Evolutionary conservation across 2,797 vertebrate species (phyloP), one percentile per base, ranked within the genome.

Genomic region (Pangasius djambal): DNA sequence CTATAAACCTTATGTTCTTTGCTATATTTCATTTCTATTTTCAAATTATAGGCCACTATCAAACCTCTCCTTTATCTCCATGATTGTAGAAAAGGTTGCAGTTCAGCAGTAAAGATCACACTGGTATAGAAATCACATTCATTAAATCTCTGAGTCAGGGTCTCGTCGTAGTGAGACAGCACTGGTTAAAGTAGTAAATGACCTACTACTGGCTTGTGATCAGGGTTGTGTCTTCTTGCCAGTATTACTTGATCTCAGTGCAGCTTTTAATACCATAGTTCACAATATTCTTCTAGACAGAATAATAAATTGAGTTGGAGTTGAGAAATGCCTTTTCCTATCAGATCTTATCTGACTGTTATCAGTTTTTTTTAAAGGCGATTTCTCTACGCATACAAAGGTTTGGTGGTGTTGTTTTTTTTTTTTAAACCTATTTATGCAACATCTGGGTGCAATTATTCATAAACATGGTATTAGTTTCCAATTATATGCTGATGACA

Each of bases 151-250:
- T n/a, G 6, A 4, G 16, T 57, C 28, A 15, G 44, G 44, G 3
- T 55, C 67, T 37, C 31, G 16, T 34, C 65, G 16, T 28, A 77
- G 50, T 79, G n/a, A 55, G 9, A 10, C 7, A 12, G 16, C 7
- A 3, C 78, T 59, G 52, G 78, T 81, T 59, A 75, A 75, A 31
- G 77, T 81, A 34, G n/a, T 34, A 34, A 75, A 28, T 75, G 74
- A 77, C 52, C 18, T 81, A 20, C 8, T 59, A 4, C 31, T 50
- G 34, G 34, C 6, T 70, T 70, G 31, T 37, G 31, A 70, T 70
- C 12, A 34, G 12, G n/a, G 10, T 10, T 34, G n/a, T 31, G 13
- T 13, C n/a, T 16, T 13, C n/a, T 0, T 34, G 13, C 65, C 16
- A 31, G n/a, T 31, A 67, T 67, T 67, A 31, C 65, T 31, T 67